phyloP scores from a whole-genome alignment of 2,888 invertebrate species.

The Ernsta delagoae region DNA sequence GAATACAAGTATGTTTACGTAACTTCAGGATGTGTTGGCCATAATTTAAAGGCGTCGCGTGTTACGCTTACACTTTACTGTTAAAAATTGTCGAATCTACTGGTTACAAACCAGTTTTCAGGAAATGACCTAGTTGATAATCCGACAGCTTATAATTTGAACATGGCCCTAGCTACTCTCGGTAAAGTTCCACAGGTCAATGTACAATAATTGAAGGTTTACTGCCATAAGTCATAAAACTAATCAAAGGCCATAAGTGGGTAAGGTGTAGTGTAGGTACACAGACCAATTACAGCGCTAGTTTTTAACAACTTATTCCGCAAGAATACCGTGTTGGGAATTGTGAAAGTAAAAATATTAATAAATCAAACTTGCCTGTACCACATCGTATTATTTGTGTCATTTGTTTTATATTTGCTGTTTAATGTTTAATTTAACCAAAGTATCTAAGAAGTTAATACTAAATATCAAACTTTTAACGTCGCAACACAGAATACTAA shows the following conservation, averaged over 20 bases:
- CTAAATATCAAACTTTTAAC: too few relatives aligned
- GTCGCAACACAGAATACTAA: too few relatives aligned
- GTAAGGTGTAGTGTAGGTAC: background rate
- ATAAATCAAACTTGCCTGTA: background rate
- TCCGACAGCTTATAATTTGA: background rate
- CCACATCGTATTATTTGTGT: background rate
- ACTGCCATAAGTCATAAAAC: constrained; percentile 15
- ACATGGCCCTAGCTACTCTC: background rate
- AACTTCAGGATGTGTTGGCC: constrained; percentile 10
- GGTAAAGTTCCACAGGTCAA: constrained; percentile 20
- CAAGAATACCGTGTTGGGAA: background rate
- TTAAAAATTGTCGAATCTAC: constrained; percentile 7
- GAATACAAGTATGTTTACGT: constrained; percentile 15
- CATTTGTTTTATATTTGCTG: too few relatives aligned
- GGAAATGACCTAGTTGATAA: constrained; percentile 22
- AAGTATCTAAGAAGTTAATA: too few relatives aligned
- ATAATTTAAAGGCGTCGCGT: constrained; percentile 22
- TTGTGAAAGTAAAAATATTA: background rate
- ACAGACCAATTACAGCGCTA: constrained; percentile 11
- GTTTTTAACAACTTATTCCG: background rate
- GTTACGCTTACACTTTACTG: constrained; percentile 4
- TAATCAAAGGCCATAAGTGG: constrained; percentile 21
- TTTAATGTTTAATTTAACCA: too few relatives aligned
- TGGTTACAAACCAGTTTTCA: constrained; percentile 10
- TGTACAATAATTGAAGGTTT: constrained; percentile 25